Base-by-base conservation (phyloP, 2,888 invertebrate genomes). In the Onthophagus sagittarius region DNA sequence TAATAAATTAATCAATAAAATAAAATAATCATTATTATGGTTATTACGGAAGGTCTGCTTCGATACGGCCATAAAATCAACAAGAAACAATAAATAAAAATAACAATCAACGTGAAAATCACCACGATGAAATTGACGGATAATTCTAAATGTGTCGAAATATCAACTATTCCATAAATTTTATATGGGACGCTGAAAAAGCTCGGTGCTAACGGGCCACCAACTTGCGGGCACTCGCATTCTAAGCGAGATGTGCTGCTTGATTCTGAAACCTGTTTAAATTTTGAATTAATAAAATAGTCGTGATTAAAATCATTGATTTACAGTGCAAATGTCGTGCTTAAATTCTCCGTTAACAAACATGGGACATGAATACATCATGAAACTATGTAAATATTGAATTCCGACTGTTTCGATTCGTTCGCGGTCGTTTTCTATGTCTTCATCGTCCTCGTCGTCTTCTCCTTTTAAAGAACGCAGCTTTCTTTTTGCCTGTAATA, bases 91-190 rank as follows among this genome's bases (percentile, higher is more conserved):
- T 67, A 67, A n/a, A 67, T 32, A 15, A 67, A 32, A 5, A 67
- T 67, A 7, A 32, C 15, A 15, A 31, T 9, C 2, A 67, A n/a
- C 5, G 67, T 67, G 6, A 32, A 23, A n/a, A 31, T 31, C 5
- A 67, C 32, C 11, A 67, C 32, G 7, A 31, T n/a, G 23, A 31
- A 67, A 7, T 67, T 9, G 1, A 67, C 23, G 5, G 67, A n/a
- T 31, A 67, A 32, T n/a, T 23, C 23, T 67, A 67, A 67, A 5
- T 23, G 3, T 67, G 32, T 67, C 2, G 23, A n/a, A 31, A 67
- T 67, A 32, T 67, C 67, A 7, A 67, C 67, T 6, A 67, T 67
- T 31, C 67, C 67, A n/a, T 67, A 67, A 67, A 67, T n/a, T 32
- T 67, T 67, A 32, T 67, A 67, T 1, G 67, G 13, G 31, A 15